Percentiles rank a stretch among this genome's conserved stretches.
These are phyloP conservation scores for Formica aserva DNA, from an alignment of 2,888 invertebrate genomes.

Conservation along the genomic window DNA sequence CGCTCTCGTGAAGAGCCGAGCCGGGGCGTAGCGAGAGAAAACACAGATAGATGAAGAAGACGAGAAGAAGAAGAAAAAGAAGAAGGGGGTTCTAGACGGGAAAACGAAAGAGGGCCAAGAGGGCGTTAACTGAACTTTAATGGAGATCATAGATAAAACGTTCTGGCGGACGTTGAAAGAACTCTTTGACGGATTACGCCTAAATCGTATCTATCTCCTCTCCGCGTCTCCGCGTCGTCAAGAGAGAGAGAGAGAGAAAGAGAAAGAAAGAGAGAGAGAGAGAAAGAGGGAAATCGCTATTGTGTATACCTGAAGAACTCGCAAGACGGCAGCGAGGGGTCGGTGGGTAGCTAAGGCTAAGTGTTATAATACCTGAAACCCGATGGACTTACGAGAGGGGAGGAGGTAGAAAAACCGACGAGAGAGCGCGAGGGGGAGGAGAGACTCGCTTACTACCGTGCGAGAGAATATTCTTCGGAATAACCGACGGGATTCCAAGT, in stretches of 20 bases:
- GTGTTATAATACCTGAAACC: conserved; percentile 79
- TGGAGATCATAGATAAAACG: conserved; percentile 85
- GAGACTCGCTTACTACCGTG: conserved; percentile 40
- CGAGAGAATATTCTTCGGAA: conserved; percentile 41
- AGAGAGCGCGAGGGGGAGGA: conserved; percentile 24
- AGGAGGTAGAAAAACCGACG: conserved; percentile 32
- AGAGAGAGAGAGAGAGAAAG: neutral
- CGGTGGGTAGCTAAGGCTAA: conserved; percentile 74
- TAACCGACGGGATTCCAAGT: conserved; percentile 54
- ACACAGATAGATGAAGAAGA: conserved; percentile 35
- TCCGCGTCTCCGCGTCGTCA: conserved; percentile 63
- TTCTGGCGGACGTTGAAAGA: conserved; percentile 81
- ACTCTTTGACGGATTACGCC: conserved; percentile 85
- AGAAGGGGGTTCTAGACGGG: conserved; percentile 17
- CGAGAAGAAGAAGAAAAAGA: conserved; percentile 42
- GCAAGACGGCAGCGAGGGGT: conserved; percentile 52
- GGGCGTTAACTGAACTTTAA: conserved; percentile 86
- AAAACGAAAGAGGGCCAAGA: conserved; percentile 76
- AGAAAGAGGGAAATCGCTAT: neutral
- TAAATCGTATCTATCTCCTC: conserved; percentile 83
- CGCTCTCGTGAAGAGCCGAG: conserved; percentile 28
- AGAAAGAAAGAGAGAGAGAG: too few relatives aligned
- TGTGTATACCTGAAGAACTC: conserved; percentile 64
- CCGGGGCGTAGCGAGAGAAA: conserved; percentile 24
- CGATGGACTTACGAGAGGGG: conserved; percentile 62